Evolutionary conservation across 2,113 vertebrate genomes (phyloP).

Genomic region (Scolopax mira): DNA sequence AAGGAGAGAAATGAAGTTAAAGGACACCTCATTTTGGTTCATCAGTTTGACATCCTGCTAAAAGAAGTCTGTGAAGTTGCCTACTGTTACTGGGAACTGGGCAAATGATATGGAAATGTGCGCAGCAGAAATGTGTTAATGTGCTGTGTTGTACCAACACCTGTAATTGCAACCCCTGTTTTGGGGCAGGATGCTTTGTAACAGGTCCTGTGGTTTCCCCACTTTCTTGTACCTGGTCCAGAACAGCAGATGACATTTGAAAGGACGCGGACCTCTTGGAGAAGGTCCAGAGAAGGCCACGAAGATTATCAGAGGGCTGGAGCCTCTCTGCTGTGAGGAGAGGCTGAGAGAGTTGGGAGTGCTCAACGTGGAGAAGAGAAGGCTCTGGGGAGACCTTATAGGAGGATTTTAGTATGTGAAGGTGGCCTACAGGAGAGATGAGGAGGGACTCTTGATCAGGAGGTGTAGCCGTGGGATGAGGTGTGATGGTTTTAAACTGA

Average conservation of each 20-base stretch:
- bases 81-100: background rate
- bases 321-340: too few species aligned
- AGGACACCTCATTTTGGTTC: background rate
- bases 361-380: too few species aligned
- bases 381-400: too few species aligned
- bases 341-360: too few species aligned
- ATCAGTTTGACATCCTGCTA: background rate
- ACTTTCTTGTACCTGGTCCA: background rate
- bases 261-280: too few species aligned
- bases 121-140: background rate
- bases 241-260: constrained; percentile 29
- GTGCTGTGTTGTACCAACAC: background rate
- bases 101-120: background rate
- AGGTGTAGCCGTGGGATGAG: too few species aligned
- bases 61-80: background rate
- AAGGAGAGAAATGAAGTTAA: background rate
- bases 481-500: too few species aligned
- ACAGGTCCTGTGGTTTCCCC: background rate
- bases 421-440: too few species aligned
- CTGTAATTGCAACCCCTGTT: background rate
- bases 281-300: too few species aligned
- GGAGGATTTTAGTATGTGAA: too few species aligned
- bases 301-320: too few species aligned
- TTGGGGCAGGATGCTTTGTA: background rate
- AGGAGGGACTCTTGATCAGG: too few species aligned